Percentiles rank a stretch among this genome's conserved stretches.
Evolutionary conservation across 2,113 vertebrate genomes (phyloP).

Genomic region (Sorex fumeus): DNA sequence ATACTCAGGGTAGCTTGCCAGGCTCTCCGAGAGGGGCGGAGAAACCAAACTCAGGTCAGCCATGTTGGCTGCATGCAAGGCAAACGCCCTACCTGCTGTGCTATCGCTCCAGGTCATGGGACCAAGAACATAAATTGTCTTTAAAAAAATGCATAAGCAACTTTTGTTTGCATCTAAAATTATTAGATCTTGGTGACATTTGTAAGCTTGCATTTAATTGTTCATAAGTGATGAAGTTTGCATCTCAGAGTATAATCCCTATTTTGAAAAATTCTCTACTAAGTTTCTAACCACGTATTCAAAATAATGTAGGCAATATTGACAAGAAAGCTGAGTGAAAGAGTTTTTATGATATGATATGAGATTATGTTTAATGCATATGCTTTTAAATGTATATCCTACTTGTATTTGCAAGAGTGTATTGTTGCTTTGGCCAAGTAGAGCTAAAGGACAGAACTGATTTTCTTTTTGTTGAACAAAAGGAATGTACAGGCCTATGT

Average conservation of each 20-base stretch:
- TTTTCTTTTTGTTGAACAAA: slow-evolving; percentile 11
- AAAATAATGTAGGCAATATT: background rate
- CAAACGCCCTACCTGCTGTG: too few relatives aligned
- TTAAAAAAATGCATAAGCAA: background rate
- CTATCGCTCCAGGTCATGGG: too few relatives aligned
- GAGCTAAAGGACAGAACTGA: background rate
- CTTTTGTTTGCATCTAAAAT: background rate
- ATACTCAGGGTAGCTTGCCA: too few relatives aligned
- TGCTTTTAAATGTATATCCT: background rate
- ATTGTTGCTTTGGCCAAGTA: background rate
- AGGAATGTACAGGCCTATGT: background rate
- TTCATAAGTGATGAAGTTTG: background rate
- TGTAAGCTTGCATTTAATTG: background rate
- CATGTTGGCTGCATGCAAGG: too few relatives aligned
- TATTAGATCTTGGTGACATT: background rate
- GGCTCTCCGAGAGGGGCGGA: too few relatives aligned
- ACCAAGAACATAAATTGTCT: too few relatives aligned
- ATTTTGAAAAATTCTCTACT: background rate
- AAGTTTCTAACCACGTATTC: background rate
- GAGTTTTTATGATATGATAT: background rate
- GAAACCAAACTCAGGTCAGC: too few relatives aligned
- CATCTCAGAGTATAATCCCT: background rate
- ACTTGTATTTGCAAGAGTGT: background rate
- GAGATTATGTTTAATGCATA: background rate
- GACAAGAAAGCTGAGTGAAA: background rate